A percentile compares a stretch with the other conserved stretches of the same genome.
These are phyloP conservation scores for Stratiolaelaps scimitus DNA, from an alignment of 1,140 invertebrate genomes.

Conservation along the genomic window DNA sequence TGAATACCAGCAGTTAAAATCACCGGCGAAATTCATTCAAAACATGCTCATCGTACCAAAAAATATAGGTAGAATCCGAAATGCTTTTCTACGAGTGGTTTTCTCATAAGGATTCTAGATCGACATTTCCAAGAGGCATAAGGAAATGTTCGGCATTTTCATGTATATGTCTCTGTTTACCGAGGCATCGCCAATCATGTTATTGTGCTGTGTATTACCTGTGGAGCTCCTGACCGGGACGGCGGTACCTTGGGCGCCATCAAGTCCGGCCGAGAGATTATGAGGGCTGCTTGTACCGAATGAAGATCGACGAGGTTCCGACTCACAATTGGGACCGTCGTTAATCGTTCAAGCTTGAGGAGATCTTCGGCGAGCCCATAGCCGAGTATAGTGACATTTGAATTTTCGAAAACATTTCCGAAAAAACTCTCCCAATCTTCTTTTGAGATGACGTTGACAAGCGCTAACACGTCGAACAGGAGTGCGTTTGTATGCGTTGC, in stretches of 20 bases:
- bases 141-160: slow-evolving; percentile 34
- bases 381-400: not conserved
- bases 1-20: too few relatives aligned
- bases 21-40: too few relatives aligned
- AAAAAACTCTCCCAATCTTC: slow-evolving; percentile 13
- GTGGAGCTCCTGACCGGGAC: too few relatives aligned
- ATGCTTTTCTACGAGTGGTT: too few relatives aligned
- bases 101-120: too few relatives aligned
- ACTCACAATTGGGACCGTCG: not conserved
- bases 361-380: slow-evolving; percentile 1
- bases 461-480: slow-evolving; percentile 54
- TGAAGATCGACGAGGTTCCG: not conserved
- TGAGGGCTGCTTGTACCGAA: not conserved
- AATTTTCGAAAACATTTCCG: slow-evolving; percentile 15
- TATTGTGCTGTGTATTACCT: too few relatives aligned
- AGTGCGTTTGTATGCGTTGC: slow-evolving; percentile 52
- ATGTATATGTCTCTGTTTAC: slow-evolving; percentile 45
- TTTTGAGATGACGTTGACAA: slow-evolving; percentile 32
- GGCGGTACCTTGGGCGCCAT: not conserved
- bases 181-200: too few relatives aligned
- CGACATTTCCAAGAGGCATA: too few relatives aligned
- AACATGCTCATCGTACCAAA: too few relatives aligned
- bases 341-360: not conserved
- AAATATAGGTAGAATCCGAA: too few relatives aligned
- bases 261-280: not conserved